Percentiles rank a stretch among this genome's conserved stretches.
These are phyloP conservation scores for Bungarus multicinctus DNA, from an alignment of 2,113 vertebrate species.

Conservation along the genomic window DNA sequence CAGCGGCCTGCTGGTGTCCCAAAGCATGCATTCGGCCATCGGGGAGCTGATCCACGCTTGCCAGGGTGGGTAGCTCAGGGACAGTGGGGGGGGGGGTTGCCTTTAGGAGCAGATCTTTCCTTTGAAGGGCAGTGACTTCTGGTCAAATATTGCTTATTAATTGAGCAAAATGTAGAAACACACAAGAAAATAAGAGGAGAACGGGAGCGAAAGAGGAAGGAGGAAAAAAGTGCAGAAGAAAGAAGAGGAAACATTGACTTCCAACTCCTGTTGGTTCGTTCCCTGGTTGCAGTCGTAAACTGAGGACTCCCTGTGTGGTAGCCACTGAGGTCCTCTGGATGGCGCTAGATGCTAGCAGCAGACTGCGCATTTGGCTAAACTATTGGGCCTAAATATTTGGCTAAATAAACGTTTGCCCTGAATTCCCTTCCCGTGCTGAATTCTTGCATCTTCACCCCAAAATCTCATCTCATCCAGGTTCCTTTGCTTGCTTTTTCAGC, in stretches of 20 bases:
- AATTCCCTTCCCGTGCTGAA: too few relatives aligned
- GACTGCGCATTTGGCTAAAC: too few relatives aligned
- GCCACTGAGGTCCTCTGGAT: too few relatives aligned
- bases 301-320: neutral
- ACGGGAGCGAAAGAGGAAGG: neutral
- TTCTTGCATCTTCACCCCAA: neutral
- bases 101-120: neutral
- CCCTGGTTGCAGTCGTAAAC: neutral
- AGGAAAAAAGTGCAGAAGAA: neutral
- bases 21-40: constrained; percentile 68
- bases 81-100: fast-evolving
- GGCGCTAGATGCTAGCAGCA: too few relatives aligned
- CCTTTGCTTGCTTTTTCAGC: constrained; percentile 63
- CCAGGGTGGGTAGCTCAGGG: constrained; percentile 70
- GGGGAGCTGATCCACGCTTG: constrained; percentile 74
- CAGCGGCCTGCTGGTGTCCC: constrained; percentile 63
- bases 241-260: neutral
- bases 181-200: neutral
- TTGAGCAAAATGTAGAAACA: neutral
- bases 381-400: too few relatives aligned
- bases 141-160: neutral
- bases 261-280: neutral
- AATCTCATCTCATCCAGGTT: neutral
- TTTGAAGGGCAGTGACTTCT: neutral
- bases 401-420: too few relatives aligned